Evolutionary conservation across 2,888 invertebrate species (phyloP).

Genomic region (Epirrita christyi): DNA sequence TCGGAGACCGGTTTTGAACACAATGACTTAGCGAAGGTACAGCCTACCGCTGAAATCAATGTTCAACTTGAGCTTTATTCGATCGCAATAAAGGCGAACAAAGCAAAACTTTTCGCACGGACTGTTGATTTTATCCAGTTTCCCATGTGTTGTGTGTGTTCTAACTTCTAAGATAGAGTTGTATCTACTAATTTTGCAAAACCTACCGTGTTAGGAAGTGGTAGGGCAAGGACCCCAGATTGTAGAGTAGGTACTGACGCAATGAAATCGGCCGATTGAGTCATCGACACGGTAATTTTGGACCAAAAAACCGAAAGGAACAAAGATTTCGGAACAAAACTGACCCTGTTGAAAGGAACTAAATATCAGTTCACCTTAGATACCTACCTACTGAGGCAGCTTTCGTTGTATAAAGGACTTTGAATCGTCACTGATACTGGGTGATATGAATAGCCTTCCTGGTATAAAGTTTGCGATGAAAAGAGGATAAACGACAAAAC

Average conservation of each 20-base stretch:
- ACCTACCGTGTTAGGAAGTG: constrained; percentile 1
- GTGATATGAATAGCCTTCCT: constrained; percentile 15
- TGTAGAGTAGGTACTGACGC: constrained; percentile 28
- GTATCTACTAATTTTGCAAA: constrained; percentile 36
- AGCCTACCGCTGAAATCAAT: constrained; percentile 13
- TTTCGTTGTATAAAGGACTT: constrained; percentile 7
- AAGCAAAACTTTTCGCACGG: constrained; percentile 12
- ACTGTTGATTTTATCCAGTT: constrained; percentile 27
- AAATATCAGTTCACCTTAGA: not conserved
- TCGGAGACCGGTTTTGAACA: constrained; percentile 33
- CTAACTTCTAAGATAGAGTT: constrained; percentile 30
- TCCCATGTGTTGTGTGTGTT: constrained; percentile 16
- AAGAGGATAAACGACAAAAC: constrained; percentile 29
- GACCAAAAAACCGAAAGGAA: constrained; percentile 5
- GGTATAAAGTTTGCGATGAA: constrained; percentile 25
- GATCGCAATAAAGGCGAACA: constrained; percentile 20
- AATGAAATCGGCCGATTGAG: constrained; percentile 16
- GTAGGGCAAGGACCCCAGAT: constrained; percentile 39
- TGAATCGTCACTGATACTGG: constrained; percentile 18
- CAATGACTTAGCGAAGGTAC: constrained; percentile 24
- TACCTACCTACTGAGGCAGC: constrained; percentile 1
- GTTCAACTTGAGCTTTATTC: constrained; percentile 20
- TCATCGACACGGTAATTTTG: constrained; percentile 19
- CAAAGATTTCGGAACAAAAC: constrained; percentile 11
- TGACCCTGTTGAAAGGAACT: constrained; percentile 10